Evolutionary conservation across 1,140 invertebrate species (phyloP).

Genomic region (Macrotrachela quadricornifera): DNA sequence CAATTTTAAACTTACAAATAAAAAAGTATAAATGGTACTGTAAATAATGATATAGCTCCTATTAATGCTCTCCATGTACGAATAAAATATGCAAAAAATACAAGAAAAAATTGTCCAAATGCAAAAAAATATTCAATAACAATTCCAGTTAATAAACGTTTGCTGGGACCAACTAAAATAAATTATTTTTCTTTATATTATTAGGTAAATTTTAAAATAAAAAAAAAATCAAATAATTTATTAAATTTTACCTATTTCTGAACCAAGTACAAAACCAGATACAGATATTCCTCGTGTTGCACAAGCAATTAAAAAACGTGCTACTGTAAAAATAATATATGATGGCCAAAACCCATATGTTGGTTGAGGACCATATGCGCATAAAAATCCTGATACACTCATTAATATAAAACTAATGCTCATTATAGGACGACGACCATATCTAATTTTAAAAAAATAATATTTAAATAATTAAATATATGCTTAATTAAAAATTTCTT

Average conservation of each 20-base stretch:
- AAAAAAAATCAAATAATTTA: no score
- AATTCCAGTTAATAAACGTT: slow-evolving; percentile 2
- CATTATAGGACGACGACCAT: slow-evolving; percentile 6
- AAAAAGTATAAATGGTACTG: slow-evolving; percentile 4
- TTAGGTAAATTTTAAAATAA: background rate
- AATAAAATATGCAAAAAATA: background rate
- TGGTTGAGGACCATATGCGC: slow-evolving; percentile 1
- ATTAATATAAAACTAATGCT: slow-evolving; percentile 5
- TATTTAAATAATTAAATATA: background rate
- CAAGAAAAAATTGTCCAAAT: slow-evolving; percentile 3
- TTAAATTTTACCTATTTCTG: background rate
- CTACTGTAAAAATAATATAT: background rate
- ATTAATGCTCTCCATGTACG: background rate
- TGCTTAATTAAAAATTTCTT: background rate
- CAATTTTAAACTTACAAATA: background rate
- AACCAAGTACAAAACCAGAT: slow-evolving; percentile 7
- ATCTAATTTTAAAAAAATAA: background rate
- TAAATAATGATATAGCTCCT: background rate
- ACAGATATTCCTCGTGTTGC: slow-evolving; percentile 3
- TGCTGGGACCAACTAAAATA: background rate
- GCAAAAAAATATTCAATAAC: slow-evolving; percentile 9
- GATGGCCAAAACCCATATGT: background rate
- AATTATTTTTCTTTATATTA: background rate
- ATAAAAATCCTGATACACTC: background rate
- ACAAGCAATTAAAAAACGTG: slow-evolving; percentile 4